These are phyloP conservation scores for Coregonus sp. DNA, from an alignment of 2,797 vertebrate species.

Conservation along the genomic window DNA sequence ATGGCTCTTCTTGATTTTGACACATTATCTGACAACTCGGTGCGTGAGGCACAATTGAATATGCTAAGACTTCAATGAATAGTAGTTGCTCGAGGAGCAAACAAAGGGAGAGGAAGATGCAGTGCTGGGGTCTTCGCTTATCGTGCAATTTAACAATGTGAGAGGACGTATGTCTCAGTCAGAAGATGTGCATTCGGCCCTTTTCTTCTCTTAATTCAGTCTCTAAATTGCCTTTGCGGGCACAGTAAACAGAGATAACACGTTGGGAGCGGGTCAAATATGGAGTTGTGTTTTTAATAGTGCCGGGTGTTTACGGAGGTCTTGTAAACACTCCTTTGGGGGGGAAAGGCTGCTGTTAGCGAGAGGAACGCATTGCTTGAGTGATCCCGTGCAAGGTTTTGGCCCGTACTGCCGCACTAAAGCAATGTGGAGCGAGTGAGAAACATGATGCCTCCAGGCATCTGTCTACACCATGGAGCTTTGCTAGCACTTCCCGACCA, in stretches of 20 bases:
- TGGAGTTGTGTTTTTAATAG: conserved; percentile 9
- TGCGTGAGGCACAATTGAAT: conserved; percentile 7
- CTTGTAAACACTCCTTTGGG: conserved; percentile 46
- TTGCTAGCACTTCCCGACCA: conserved; percentile 50
- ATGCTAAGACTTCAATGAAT: conserved; percentile 18
- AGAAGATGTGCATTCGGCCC: not conserved
- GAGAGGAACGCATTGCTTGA: conserved; percentile 45
- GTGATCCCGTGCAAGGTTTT: conserved; percentile 29
- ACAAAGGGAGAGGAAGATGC: conserved; percentile 31
- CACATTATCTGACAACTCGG: conserved; percentile 34
- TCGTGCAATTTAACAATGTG: conserved; percentile 31
- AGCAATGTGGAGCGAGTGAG: conserved; percentile 29
- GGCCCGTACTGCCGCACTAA: conserved; percentile 35
- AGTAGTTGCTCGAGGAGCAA: conserved; percentile 6
- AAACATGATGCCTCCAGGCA: conserved; percentile 49
- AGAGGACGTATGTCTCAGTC: not conserved
- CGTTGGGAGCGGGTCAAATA: conserved; percentile 4
- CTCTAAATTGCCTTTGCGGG: not conserved
- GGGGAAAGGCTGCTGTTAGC: conserved; percentile 12
- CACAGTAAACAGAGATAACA: conserved; percentile 19
- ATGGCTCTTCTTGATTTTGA: conserved; percentile 30
- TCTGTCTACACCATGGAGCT: conserved; percentile 46
- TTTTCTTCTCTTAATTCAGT: conserved; percentile 11
- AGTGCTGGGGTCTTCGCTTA: conserved; percentile 19
- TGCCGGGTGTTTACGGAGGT: conserved; percentile 25